These are phyloP conservation scores for Spinus pinus DNA, from an alignment of 2,797 vertebrate genomes.

Conservation along the genomic window DNA sequence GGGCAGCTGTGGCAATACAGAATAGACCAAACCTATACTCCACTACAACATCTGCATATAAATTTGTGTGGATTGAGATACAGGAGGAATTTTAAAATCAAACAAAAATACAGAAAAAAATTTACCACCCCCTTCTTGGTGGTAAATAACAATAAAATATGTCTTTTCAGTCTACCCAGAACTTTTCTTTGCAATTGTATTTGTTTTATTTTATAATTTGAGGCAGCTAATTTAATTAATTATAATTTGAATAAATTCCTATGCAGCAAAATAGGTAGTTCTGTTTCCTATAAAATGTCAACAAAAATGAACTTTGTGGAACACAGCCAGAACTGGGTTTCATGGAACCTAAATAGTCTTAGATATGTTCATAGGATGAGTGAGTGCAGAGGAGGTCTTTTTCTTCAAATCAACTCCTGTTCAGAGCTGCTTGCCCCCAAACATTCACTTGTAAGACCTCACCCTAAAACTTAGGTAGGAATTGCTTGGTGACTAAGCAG, in stretches of 20 bases:
- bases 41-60: background rate
- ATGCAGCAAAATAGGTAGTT: background rate
- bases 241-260: background rate
- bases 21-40: background rate
- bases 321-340: background rate
- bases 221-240: background rate
- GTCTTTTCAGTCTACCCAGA: background rate
- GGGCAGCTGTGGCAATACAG: background rate
- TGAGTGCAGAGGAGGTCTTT: background rate
- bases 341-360: background rate
- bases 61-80: background rate
- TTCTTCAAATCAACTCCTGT: background rate
- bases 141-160: background rate
- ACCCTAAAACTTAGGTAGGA: background rate
- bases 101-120: background rate
- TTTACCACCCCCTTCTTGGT: fast-evolving
- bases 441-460: background rate
- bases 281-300: background rate
- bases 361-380: background rate
- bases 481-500: background rate
- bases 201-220: background rate
- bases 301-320: background rate
- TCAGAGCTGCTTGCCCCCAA: background rate
- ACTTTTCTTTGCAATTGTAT: background rate
- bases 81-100: background rate